phyloP scores from a whole-genome alignment of 1,140 invertebrate species.

The Elymnias hypermnestra region DNA sequence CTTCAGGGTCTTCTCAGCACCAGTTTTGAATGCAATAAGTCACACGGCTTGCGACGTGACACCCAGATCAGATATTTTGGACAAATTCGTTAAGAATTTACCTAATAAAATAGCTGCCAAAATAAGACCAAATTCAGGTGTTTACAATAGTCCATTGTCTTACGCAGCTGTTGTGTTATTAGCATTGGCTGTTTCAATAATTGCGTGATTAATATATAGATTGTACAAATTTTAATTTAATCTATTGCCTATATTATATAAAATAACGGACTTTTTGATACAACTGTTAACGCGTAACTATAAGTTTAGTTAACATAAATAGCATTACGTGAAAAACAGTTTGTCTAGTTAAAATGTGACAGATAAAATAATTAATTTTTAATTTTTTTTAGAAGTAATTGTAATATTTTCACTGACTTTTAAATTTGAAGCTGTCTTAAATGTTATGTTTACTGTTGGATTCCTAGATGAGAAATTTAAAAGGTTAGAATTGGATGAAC shows the following conservation, averaged over 20 bases:
- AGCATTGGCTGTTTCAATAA: slow-evolving; percentile 5
- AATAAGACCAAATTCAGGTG: slow-evolving; percentile 36
- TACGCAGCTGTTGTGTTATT: slow-evolving; percentile 23
- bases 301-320: too few species aligned
- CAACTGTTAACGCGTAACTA: too few species aligned
- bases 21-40: slow-evolving; percentile 80
- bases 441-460: too few species aligned
- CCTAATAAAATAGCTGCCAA: slow-evolving; percentile 48
- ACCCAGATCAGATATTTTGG: slow-evolving; percentile 71
- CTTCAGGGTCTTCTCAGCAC: slow-evolving; percentile 82
- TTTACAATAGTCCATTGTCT: slow-evolving; percentile 21
- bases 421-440: too few species aligned
- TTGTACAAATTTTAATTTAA: background rate
- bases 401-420: too few species aligned
- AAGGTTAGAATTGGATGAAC: too few species aligned
- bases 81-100: slow-evolving; percentile 66
- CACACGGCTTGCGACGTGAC: slow-evolving; percentile 81
- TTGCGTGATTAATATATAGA: background rate
- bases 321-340: too few species aligned
- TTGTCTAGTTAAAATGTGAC: too few species aligned
- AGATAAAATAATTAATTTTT: too few species aligned
- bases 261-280: too few species aligned
- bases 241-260: background rate
- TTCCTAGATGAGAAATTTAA: too few species aligned
- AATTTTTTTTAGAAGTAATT: too few species aligned